phyloP scores from a whole-genome alignment of 2,113 vertebrate genomes.

The Anolis carolinensis region DNA sequence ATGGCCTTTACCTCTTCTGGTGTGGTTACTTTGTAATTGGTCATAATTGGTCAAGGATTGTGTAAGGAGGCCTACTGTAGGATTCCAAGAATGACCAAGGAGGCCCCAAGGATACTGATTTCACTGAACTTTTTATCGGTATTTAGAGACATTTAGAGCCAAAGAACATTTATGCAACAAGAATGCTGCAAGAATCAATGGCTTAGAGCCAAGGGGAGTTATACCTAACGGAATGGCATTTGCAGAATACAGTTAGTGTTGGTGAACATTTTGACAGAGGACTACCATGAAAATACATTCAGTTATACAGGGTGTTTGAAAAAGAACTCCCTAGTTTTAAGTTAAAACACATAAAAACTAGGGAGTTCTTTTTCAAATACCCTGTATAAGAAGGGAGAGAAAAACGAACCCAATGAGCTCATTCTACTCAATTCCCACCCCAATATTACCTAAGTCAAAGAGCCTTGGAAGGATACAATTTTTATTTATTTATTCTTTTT shows the following conservation, averaged over 20 bases:
- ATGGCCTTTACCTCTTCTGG: background rate
- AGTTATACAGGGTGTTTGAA: too few relatives aligned
- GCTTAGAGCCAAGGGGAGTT: background rate
- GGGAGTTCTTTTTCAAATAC: too few relatives aligned
- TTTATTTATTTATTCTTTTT: background rate
- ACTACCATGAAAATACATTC: background rate
- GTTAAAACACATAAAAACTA: too few relatives aligned
- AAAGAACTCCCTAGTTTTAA: too few relatives aligned
- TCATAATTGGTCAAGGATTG: background rate
- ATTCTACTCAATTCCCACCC: background rate
- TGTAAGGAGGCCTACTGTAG: background rate
- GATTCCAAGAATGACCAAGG: background rate
- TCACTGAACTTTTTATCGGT: background rate
- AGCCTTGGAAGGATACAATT: background rate
- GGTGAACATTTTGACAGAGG: background rate
- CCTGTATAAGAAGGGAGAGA: background rate
- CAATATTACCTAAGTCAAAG: background rate
- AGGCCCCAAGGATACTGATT: background rate
- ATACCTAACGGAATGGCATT: background rate
- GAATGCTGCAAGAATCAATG: background rate
- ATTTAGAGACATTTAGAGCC: fast-evolving
- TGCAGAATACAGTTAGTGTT: background rate
- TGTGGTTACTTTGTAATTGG: background rate
- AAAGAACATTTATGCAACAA: background rate
- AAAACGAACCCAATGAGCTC: background rate